These are phyloP conservation scores for Acronicta leporina DNA, from an alignment of 2,888 invertebrate species.

Conservation along the genomic window DNA sequence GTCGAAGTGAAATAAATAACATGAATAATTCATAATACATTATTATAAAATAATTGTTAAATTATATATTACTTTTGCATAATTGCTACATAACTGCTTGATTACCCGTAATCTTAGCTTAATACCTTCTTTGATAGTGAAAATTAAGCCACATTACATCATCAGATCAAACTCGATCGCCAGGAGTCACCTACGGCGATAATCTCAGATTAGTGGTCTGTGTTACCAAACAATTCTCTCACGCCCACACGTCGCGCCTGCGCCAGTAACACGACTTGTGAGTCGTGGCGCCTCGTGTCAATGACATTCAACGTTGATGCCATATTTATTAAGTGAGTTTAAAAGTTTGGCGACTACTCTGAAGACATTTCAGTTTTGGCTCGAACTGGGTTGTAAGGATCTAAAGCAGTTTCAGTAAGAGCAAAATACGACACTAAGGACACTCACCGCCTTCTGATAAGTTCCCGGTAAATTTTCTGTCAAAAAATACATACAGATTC, in stretches of 20 bases:
- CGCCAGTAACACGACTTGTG: neutral
- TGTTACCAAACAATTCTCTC: conserved; percentile 37
- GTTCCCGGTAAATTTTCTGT: no score
- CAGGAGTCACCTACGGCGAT: conserved; percentile 36
- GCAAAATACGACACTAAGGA: no score
- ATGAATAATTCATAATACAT: neutral
- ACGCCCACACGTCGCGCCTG: conserved; percentile 32
- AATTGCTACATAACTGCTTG: neutral
- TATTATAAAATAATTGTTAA: no score
- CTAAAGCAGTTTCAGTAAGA: no score
- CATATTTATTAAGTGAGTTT: conserved; percentile 1
- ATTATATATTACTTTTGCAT: no score
- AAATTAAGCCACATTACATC: conserved; percentile 21
- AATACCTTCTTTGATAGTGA: conserved; percentile 6
- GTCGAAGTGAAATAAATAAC: neutral
- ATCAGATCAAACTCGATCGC: conserved; percentile 20
- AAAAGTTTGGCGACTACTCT: neutral
- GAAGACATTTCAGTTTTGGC: neutral
- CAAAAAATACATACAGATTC: no score
- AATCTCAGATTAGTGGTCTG: conserved; percentile 32
- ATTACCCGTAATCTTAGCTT: conserved; percentile 4
- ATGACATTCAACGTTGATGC: conserved; percentile 26
- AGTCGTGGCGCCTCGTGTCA: conserved; percentile 35
- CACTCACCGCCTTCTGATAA: no score
- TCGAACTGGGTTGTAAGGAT: no score